These are phyloP conservation scores for Trinorchestia longiramus DNA, from an alignment of 1,140 invertebrate species.

Conservation along the genomic window DNA sequence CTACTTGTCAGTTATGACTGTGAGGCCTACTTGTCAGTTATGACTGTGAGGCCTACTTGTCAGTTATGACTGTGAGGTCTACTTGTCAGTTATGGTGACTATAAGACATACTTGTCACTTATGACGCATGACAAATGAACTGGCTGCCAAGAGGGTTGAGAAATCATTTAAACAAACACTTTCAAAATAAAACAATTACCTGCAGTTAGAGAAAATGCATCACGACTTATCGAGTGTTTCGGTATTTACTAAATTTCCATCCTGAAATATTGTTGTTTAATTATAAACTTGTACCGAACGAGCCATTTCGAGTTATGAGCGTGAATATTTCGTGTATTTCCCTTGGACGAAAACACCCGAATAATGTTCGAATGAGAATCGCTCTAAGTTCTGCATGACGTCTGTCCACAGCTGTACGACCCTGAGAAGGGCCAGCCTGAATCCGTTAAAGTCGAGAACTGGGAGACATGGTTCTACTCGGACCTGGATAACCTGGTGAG, in stretches of 20 bases:
- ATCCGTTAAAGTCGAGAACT: slow-evolving; percentile 71
- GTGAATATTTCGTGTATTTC: neutral
- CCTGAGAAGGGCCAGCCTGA: slow-evolving; percentile 57
- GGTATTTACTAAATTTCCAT: too few species aligned
- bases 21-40: too few species aligned
- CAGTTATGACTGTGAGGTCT: too few species aligned
- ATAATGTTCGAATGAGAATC: neutral
- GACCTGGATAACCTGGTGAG: slow-evolving; percentile 67
- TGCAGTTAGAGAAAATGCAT: neutral
- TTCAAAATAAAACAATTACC: neutral
- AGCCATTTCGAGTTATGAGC: neutral
- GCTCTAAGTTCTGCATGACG: neutral
- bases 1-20: too few species aligned
- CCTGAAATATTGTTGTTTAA: neutral
- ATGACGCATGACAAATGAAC: neutral
- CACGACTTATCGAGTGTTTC: too few species aligned
- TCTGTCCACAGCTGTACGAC: slow-evolving; percentile 64
- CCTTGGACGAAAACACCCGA: neutral
- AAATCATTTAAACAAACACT: neutral
- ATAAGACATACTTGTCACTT: neutral
- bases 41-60: too few species aligned
- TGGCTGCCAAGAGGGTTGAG: neutral
- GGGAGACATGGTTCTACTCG: slow-evolving; percentile 73
- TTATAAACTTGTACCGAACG: neutral
- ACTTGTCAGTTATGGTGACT: too few species aligned